Percentiles rank a stretch among this genome's conserved stretches.
phyloP scores from a whole-genome alignment of 2,113 vertebrate species.

The Stigmatopora argus region DNA sequence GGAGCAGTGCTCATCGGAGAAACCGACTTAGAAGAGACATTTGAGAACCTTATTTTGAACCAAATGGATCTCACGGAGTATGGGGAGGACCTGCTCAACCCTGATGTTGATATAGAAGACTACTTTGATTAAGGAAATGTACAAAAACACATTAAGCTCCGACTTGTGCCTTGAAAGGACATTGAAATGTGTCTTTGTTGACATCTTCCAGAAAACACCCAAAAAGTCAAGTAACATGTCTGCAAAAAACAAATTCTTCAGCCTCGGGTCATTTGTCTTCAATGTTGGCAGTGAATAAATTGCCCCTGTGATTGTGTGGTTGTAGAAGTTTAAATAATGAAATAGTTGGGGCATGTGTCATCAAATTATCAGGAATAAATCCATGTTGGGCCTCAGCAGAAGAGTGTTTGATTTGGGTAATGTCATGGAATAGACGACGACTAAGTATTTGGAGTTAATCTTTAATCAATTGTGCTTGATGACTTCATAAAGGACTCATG shows the following conservation, averaged over 20 bases:
- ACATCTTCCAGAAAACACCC: not conserved
- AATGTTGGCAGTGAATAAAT: not conserved
- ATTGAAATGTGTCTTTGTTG: not conserved
- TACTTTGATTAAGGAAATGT: conserved; percentile 81
- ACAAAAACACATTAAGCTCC: not conserved
- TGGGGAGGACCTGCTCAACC: conserved; percentile 86
- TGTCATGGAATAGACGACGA: not conserved
- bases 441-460: not conserved
- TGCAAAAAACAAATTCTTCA: not conserved
- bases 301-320: not conserved
- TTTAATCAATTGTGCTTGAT: not conserved
- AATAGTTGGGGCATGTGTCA: too few species aligned
- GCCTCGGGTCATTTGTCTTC: not conserved
- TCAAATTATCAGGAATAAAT: too few species aligned
- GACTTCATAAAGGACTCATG: not conserved
- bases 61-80: conserved; percentile 91
- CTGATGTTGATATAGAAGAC: conserved; percentile 91
- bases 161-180: not conserved
- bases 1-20: conserved; percentile 92
- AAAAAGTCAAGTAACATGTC: not conserved
- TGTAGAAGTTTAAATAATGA: not conserved
- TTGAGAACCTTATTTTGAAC: conserved; percentile 96
- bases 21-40: conserved; percentile 93
- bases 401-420: not conserved
- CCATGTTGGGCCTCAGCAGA: not conserved